Base-by-base conservation (phyloP, 2,888 invertebrate species). In the Osmoderma eremita region DNA sequence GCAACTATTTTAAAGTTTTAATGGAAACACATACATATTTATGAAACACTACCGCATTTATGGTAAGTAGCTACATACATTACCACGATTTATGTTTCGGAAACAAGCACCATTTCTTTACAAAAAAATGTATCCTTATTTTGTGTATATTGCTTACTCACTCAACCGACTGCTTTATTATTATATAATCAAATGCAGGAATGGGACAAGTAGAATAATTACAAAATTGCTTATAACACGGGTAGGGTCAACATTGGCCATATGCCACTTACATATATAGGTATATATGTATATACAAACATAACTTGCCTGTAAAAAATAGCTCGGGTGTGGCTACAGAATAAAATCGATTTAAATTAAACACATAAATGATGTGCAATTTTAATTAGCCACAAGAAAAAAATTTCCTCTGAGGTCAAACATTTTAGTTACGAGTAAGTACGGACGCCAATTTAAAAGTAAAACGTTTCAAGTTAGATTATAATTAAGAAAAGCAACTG, bases 331-430 rank as follows among this genome's bases (percentile, higher is more conserved):
- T 61, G 58, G 45, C 45, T 61, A 61, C 24, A 15, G 18, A 61
- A 61, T 61, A 61, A 48, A 61, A 61, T 61, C 58, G 58, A 61
- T 61, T 24, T 61, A 61, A 61, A 61, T 61, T 61, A 61, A 61
- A 61, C 36, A 17, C 17, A 45, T 45, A 61, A 61, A 17, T 24
- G 45, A 48, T 48, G 58, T 30, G 15, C 45, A 42, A 6, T n/a
- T 15, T 45, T 48, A 61, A 61, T 61, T 48, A 56, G 18, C 8
- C 22, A 61, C 3, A 30, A 30, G 10, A 6, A 6, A 6, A 6
- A 30, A 30, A 5, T 4, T 30, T 30, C 30, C 30, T 30, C 8
- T 30, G 30, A 5, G 30, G 30, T 30, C 30, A 30, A 6, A n/a
- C n/a, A 2, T 30, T 5, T 6, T 10, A 30, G 10, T 5, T 30